Evolutionary conservation across 2,113 vertebrate genomes (phyloP).

Genomic region (Limanda limanda): DNA sequence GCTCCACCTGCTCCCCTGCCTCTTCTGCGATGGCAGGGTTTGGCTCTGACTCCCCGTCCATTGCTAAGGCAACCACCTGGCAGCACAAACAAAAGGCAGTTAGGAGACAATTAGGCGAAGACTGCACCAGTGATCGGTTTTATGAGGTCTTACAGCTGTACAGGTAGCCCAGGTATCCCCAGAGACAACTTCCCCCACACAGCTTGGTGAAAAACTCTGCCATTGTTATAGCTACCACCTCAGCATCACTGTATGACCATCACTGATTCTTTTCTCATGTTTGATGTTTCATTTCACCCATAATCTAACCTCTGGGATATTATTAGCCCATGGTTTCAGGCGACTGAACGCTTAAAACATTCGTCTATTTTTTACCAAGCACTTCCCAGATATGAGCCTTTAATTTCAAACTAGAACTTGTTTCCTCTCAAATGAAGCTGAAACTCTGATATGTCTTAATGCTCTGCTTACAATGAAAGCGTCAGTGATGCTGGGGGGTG

Average conservation of each 20-base stretch:
- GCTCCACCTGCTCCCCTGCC: conserved; percentile 81
- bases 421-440: not conserved
- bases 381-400: not conserved
- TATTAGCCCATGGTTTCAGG: not conserved
- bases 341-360: too few species aligned
- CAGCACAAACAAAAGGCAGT: conserved; percentile 56
- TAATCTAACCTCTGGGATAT: not conserved
- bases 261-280: not conserved
- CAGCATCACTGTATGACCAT: not conserved
- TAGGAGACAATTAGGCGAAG: conserved; percentile 38
- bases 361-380: not conserved
- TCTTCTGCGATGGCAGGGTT: conserved; percentile 75
- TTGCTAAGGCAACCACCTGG: conserved; percentile 87
- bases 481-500: not conserved
- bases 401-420: not conserved
- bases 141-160: conserved; percentile 42
- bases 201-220: not conserved
- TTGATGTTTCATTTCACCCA: not conserved
- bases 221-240: not conserved
- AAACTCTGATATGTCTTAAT: not conserved
- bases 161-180: conserved; percentile 63
- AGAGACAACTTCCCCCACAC: not conserved
- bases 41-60: conserved; percentile 88
- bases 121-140: conserved; percentile 16
- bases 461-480: conserved; percentile 12